Evolutionary conservation across 2,888 invertebrate species (phyloP).

Genomic region (Uropetala carovei): DNA sequence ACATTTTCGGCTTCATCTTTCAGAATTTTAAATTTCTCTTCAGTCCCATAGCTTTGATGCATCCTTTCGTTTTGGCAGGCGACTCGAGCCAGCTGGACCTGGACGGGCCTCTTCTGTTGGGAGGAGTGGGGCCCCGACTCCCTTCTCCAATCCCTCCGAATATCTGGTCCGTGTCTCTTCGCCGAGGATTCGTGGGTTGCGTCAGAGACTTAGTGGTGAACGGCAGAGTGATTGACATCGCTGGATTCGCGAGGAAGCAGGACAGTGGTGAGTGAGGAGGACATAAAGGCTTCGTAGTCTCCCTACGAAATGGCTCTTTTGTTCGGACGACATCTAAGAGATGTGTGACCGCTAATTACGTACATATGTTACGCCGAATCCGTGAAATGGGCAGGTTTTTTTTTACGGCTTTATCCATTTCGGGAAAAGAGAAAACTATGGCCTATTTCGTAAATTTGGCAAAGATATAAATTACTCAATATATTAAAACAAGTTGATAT

Average conservation of each 20-base stretch:
- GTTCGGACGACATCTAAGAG: slow-evolving; percentile 38
- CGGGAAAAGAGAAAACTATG: too few relatives aligned
- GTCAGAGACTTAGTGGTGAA: slow-evolving; percentile 92
- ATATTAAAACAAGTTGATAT: too few relatives aligned
- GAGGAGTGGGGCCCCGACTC: slow-evolving; percentile 87
- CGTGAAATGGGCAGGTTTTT: too few relatives aligned
- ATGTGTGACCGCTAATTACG: too few relatives aligned
- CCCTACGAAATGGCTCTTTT: not conserved
- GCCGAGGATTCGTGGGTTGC: slow-evolving; percentile 96
- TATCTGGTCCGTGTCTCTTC: slow-evolving; percentile 92
- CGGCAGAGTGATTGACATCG: slow-evolving; percentile 91
- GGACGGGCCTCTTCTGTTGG: slow-evolving; percentile 92
- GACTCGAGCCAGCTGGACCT: slow-evolving; percentile 92
- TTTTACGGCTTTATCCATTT: too few relatives aligned
- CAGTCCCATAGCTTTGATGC: too few relatives aligned
- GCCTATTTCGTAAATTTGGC: too few relatives aligned
- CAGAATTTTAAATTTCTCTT: too few relatives aligned
- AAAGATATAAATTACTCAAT: too few relatives aligned
- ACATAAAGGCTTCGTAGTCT: not conserved
- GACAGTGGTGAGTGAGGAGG: slow-evolving; percentile 83
- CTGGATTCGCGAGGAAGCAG: slow-evolving; percentile 91
- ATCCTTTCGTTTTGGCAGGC: slow-evolving; percentile 76
- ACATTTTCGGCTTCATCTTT: too few relatives aligned
- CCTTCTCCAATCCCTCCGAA: slow-evolving; percentile 88
- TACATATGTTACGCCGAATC: too few relatives aligned